Evolutionary conservation across 2,113 vertebrate genomes (phyloP).

Genomic region (Poeciliopsis retropinna): DNA sequence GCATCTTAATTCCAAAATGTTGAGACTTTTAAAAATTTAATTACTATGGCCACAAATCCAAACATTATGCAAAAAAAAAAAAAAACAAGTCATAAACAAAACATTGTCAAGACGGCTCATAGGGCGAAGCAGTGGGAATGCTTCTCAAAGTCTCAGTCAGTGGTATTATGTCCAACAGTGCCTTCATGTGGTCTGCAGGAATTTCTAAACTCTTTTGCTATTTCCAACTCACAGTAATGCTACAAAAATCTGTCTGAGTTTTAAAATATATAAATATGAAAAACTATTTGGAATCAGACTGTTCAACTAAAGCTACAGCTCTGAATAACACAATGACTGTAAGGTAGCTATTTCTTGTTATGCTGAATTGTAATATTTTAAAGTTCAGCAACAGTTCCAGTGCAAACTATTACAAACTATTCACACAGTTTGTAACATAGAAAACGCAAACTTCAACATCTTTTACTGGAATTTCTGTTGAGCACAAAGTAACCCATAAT

Average conservation of each 20-base stretch:
- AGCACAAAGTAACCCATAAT: no score
- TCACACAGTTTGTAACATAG: not conserved
- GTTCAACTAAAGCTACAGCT: not conserved
- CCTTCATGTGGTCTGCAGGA: conserved; percentile 58
- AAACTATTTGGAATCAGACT: not conserved
- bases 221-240: not conserved
- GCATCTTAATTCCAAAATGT: conserved; percentile 17
- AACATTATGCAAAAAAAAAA: conserved; percentile 45
- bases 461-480: not conserved
- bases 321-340: conserved; percentile 80
- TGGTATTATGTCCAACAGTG: conserved; percentile 57
- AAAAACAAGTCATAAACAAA: conserved; percentile 24
- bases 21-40: conserved; percentile 33
- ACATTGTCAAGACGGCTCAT: conserved; percentile 37
- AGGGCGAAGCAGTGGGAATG: conserved; percentile 6
- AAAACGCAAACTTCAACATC: not conserved
- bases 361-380: conserved; percentile 15
- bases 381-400: not conserved
- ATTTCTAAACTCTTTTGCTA: not conserved
- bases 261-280: not conserved
- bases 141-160: conserved; percentile 68
- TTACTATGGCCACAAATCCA: conserved; percentile 44
- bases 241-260: not conserved
- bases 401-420: not conserved
- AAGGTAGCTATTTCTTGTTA: conserved; percentile 22